Base-by-base conservation (phyloP, 2,113 vertebrate species). In the Cynocephalus volans region DNA sequence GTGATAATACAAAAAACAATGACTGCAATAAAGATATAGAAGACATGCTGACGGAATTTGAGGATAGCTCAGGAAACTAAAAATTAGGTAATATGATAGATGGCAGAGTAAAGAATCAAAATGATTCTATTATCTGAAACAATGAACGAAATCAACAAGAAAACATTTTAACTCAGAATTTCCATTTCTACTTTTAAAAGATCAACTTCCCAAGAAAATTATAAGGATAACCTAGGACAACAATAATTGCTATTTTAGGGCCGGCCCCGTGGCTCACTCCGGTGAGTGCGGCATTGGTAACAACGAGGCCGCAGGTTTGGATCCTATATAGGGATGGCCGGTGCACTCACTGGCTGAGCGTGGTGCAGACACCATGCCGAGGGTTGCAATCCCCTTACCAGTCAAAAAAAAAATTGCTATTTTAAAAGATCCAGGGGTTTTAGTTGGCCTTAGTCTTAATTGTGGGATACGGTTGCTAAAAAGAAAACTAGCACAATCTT, bases 91-190 rank as follows among this genome's bases (percentile, higher is more conserved):
- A 93, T 4, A 48, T 17, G 60, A 88, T 72, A 64, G 36, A 28
- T 7, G 17, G 33, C 41, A 81, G 65, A 85, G n/a, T 19, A 31
- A 95, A 91, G 21, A 67, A 50, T 52, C 36, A 79, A 80, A 93
- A 92, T 33, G 23, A 79, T 90, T 87, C 56, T 79, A 64, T 77
- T 88, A 75, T 45, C 67, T 92, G 69, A 86, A 87, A 89, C 45
- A 80, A 80, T 7, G 3, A 75, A 31, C 52, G 93, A 95, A 95
- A 92, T 92, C 54, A 92, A 45, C 15, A 80, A 87, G 24, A 79
- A 56, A n/a, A 75, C 48, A 85, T 92, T 90, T 87, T 87, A 95
- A 65, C 62, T 75, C 70, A 91, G 41, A 88, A 84, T 88, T 73
- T 88, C 8, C 33, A 91, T 52, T 93, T 90, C 33, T 36, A 54